phyloP scores from a whole-genome alignment of 2,888 invertebrate genomes.

The Trissonchulus latispiculum region DNA sequence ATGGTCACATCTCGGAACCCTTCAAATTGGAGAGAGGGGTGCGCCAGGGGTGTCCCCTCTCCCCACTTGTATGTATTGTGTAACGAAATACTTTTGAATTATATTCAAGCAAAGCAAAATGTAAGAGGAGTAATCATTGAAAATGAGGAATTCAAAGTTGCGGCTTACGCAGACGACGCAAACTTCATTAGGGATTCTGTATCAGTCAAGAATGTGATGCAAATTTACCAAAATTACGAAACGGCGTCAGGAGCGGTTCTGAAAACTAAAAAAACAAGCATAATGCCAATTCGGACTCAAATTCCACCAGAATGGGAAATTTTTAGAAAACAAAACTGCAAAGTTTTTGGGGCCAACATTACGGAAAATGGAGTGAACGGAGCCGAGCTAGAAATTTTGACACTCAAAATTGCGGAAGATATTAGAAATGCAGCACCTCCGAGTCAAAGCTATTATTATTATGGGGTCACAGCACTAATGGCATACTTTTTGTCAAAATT shows the following conservation, averaged over 20 bases:
- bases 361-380: too few relatives aligned
- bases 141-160: neutral
- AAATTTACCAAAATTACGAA: neutral
- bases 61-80: neutral
- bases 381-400: too few relatives aligned
- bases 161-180: constrained; percentile 11
- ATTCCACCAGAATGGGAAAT: too few relatives aligned
- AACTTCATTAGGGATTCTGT: neutral
- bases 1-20: constrained; percentile 4
- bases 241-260: neutral
- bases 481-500: neutral
- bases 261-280: constrained; percentile 6
- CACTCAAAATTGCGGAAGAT: too few relatives aligned
- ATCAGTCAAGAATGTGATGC: neutral
- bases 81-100: neutral
- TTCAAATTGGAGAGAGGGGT: neutral
- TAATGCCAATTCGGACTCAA: too few relatives aligned
- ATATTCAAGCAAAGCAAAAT: neutral
- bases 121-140: neutral
- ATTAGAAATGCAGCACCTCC: too few relatives aligned
- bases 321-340: too few relatives aligned
- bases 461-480: neutral
- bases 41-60: neutral
- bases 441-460: too few relatives aligned
- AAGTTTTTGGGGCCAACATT: too few relatives aligned